These are phyloP conservation scores for Eubasilissa splendida DNA, from an alignment of 2,888 invertebrate genomes.

Conservation along the genomic window DNA sequence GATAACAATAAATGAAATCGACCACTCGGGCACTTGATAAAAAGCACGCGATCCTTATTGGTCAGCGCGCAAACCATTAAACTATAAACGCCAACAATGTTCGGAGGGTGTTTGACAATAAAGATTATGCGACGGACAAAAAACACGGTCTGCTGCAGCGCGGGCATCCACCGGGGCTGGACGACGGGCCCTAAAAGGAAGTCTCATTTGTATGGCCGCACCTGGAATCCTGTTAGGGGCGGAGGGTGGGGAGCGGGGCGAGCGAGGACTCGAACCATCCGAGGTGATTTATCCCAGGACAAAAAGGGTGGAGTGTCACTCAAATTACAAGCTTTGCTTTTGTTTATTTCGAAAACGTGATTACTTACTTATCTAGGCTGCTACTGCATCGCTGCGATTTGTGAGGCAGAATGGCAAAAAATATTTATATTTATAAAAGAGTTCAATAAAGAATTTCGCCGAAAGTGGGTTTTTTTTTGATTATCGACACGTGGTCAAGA, in stretches of 20 bases:
- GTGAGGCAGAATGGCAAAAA: too few species aligned
- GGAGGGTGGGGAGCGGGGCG: background rate
- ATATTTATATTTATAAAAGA: too few species aligned
- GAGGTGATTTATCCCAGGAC: background rate
- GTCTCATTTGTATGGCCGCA: slow-evolving; percentile 22
- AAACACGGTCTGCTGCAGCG: slow-evolving; percentile 15
- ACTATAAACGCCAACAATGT: slow-evolving; percentile 37
- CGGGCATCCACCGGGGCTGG: background rate
- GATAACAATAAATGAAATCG: slow-evolving; percentile 27
- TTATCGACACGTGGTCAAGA: too few species aligned
- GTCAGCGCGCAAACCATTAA: slow-evolving; percentile 26
- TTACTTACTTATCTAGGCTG: too few species aligned
- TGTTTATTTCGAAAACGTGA: too few species aligned
- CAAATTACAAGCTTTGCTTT: too few species aligned
- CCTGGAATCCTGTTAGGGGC: slow-evolving; percentile 13
- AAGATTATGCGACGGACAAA: slow-evolving; percentile 17
- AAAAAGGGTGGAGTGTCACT: background rate
- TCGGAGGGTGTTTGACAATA: slow-evolving; percentile 40
- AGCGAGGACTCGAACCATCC: background rate
- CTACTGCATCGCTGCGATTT: too few species aligned
- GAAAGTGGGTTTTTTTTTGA: too few species aligned
- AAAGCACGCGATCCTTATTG: slow-evolving; percentile 20
- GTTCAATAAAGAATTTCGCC: too few species aligned
- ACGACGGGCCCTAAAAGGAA: slow-evolving; percentile 3
- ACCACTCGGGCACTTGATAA: background rate